Percentiles rank a stretch among this genome's conserved stretches.
Evolutionary conservation across 2,113 vertebrate species (phyloP).

Genomic region (Riparia riparia): DNA sequence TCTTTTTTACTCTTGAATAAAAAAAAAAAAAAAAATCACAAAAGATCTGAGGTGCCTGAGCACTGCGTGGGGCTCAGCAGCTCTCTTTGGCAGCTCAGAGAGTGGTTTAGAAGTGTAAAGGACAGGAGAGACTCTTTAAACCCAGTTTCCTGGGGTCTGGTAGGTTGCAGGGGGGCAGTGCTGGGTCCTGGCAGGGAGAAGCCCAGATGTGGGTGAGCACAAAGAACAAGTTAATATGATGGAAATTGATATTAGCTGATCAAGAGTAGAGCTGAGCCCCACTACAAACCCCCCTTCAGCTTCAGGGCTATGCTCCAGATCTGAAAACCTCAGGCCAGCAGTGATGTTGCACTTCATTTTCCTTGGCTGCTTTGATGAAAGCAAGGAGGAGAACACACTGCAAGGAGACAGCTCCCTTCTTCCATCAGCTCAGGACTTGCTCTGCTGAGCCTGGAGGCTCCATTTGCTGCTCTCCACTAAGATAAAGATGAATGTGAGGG

Average conservation of each 20-base stretch:
- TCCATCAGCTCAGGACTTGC: background rate
- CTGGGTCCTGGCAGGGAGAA: background rate
- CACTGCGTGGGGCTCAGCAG: background rate
- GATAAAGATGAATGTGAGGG: background rate
- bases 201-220: background rate
- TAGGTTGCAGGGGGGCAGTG: background rate
- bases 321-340: background rate
- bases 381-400: background rate
- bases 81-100: background rate
- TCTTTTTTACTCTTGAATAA: background rate
- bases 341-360: background rate
- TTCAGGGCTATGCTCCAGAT: background rate
- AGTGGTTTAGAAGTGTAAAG: background rate
- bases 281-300: rapidly evolving
- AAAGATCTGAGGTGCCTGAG: background rate
- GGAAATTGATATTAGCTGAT: background rate
- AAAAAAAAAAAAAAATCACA: background rate
- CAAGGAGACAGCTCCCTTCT: background rate
- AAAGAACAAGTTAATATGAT: background rate
- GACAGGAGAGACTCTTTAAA: background rate
- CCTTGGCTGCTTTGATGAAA: background rate
- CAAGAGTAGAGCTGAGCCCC: background rate
- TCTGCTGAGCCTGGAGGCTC: background rate
- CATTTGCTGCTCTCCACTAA: background rate
- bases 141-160: background rate